Evolutionary conservation across 2,113 vertebrate genomes (phyloP), one percentile per base, ranked within the genome.

Genomic region (Anguilla rostrata): DNA sequence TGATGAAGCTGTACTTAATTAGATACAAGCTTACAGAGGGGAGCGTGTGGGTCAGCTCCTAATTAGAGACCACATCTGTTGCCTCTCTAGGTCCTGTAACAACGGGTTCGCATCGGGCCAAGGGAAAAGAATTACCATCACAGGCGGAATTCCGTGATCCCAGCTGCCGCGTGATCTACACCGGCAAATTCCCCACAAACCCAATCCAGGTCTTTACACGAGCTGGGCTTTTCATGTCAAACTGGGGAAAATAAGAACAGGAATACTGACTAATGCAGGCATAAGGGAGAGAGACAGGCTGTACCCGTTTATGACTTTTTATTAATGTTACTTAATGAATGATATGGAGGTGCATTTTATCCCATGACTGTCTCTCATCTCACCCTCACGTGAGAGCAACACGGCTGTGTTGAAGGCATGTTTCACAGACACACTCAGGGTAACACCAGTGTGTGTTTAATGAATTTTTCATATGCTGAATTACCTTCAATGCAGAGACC

Each of bases 281-380:
- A 71, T 14, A n/a, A 60, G 40, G 90, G 87, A 88, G 89, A 84
- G 89, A 90, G 43, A 26, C 9, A 26, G 71, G n/a, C 34, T 26
- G 26, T 88, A 88, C 93, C 91, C 92, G 92, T 94, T 53, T 94
- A 95, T 92, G 86, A 89, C 78, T 93, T 93, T 94, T 34, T 34
- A 34, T 34, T 95, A 96, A 94, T 94, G 93, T 94, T 95, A 96
- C 95, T 96, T 95, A 95, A 95, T 93, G 92, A 93, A 94, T 95
- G 95, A 95, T 95, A 92, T 94, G 89, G 88, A 91, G 88, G 84
- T 92, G 95, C 95, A 96, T 93, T 93, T 94, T 94, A 94, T 95
- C 92, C 90, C 91, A 90, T 90, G 91, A 94, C 93, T 94, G 93
- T 90, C 91, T 92, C 91, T 87, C 90, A 90, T 89, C 87, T 87